These are phyloP conservation scores for Agriotes lineatus DNA, from an alignment of 2,888 invertebrate species.

Conservation along the genomic window DNA sequence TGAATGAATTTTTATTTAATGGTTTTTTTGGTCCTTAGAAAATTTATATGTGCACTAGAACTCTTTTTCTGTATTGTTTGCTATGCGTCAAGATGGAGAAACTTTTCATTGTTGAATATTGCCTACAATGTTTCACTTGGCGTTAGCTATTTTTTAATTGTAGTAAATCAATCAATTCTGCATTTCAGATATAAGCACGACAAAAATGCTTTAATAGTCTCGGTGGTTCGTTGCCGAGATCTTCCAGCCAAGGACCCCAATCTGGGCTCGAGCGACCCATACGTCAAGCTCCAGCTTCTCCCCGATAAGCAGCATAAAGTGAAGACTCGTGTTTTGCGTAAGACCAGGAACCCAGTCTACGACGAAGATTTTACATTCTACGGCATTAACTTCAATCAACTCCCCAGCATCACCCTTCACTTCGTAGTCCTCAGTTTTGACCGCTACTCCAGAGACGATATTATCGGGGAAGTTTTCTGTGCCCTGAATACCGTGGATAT, in stretches of 20 bases:
- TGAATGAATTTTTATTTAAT: too few relatives aligned
- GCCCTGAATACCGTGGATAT: conserved; percentile 78
- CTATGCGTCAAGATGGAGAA: too few relatives aligned
- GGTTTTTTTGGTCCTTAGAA: too few relatives aligned
- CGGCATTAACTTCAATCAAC: conserved; percentile 88
- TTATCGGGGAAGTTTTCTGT: conserved; percentile 96
- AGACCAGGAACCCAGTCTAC: conserved; percentile 96
- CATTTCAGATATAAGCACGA: conserved; percentile 85
- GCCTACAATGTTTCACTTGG: too few relatives aligned
- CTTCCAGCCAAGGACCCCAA: conserved; percentile 87
- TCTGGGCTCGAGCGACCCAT: conserved; percentile 91
- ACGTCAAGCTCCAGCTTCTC: conserved; percentile 96
- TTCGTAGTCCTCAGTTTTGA: conserved; percentile 96
- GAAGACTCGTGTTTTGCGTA: conserved; percentile 95
- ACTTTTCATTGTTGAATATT: too few relatives aligned
- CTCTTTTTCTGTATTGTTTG: too few relatives aligned
- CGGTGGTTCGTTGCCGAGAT: conserved; percentile 90
- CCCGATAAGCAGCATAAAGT: conserved; percentile 99
- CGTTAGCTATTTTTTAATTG: not conserved
- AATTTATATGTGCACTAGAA: too few relatives aligned
- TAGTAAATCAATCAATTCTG: not conserved
- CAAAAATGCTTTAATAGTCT: conserved; percentile 91
- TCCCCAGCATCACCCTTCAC: conserved; percentile 90
- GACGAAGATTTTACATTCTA: conserved; percentile 99
- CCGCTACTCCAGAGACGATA: conserved; percentile 94